Evolutionary conservation across 2,113 vertebrate genomes (phyloP).

Genomic region (Amphiprion percula): DNA sequence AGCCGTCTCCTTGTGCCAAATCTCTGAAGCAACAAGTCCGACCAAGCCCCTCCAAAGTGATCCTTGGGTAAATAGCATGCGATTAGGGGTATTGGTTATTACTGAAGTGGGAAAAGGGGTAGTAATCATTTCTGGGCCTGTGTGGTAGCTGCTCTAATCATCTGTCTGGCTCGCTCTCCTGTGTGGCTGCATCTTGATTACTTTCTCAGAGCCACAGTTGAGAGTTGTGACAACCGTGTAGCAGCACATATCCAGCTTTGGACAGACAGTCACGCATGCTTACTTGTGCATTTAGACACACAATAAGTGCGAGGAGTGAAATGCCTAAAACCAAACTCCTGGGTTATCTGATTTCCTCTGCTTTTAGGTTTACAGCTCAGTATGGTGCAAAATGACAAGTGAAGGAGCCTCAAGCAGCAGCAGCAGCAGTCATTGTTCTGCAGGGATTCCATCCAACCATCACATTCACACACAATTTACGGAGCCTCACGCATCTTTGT

Average conservation of each 20-base stretch:
- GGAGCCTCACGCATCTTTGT: slow-evolving; percentile 61
- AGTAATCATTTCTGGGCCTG: slow-evolving; percentile 68
- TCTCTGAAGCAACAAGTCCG: slow-evolving; percentile 80
- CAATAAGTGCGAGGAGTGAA: slow-evolving; percentile 11
- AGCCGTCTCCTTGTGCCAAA: slow-evolving; percentile 56
- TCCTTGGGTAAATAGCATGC: slow-evolving; percentile 61
- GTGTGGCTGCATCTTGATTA: slow-evolving; percentile 65
- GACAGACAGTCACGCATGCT: slow-evolving; percentile 3
- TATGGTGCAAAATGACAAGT: slow-evolving; percentile 58
- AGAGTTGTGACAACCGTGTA: slow-evolving; percentile 26
- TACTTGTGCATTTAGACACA: not conserved
- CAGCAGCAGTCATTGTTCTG: slow-evolving; percentile 67
- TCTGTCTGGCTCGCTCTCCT: slow-evolving; percentile 54
- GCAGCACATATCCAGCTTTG: slow-evolving; percentile 23
- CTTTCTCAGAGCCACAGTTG: slow-evolving; percentile 41
- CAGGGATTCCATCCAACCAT: slow-evolving; percentile 68
- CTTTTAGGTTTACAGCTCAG: slow-evolving; percentile 48
- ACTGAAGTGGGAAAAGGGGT: slow-evolving; percentile 57
- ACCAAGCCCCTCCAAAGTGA: slow-evolving; percentile 62
- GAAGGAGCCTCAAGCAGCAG: slow-evolving; percentile 47
- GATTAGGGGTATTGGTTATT: slow-evolving; percentile 57
- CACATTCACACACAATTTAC: slow-evolving; percentile 52
- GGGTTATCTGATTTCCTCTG: slow-evolving; percentile 54
- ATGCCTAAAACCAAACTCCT: slow-evolving; percentile 55
- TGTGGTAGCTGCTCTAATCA: slow-evolving; percentile 60